These are phyloP conservation scores for Sprattus sprattus DNA, from an alignment of 2,113 vertebrate genomes.

Conservation along the genomic window DNA sequence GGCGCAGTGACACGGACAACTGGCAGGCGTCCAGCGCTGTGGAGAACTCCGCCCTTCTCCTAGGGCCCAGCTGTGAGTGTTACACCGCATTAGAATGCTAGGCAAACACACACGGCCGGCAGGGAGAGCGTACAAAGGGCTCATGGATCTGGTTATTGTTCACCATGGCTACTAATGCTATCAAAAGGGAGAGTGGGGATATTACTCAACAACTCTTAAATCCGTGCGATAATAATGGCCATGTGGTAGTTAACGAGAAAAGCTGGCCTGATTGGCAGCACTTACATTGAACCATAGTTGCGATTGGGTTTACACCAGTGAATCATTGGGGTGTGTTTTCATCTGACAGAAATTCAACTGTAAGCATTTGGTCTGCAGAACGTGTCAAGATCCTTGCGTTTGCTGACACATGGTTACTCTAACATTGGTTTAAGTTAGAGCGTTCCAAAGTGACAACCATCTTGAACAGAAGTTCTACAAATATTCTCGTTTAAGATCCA, in stretches of 20 bases:
- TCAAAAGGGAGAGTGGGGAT: conserved; percentile 24
- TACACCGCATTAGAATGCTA: not conserved
- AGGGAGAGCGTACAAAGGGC: conserved; percentile 30
- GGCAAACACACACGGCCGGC: not conserved
- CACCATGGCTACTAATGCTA: conserved; percentile 24
- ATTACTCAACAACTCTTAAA: conserved; percentile 4
- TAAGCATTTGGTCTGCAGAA: not conserved
- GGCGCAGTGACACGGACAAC: conserved; percentile 11
- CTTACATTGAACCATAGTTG: too few species aligned
- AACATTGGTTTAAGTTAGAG: too few species aligned
- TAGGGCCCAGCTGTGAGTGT: conserved; percentile 12
- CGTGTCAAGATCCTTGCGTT: too few species aligned
- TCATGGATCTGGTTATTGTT: conserved; percentile 20
- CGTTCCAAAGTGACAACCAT: too few species aligned
- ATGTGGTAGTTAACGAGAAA: too few species aligned
- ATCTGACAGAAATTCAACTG: not conserved
- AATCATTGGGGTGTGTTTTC: too few species aligned
- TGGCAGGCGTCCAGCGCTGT: conserved; percentile 12
- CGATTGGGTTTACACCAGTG: too few species aligned
- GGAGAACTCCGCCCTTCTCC: conserved; percentile 30
- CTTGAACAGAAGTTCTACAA: too few species aligned
- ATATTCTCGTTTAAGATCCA: not conserved
- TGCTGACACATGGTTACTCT: too few species aligned
- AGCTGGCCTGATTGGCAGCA: too few species aligned
- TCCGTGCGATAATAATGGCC: not conserved